Percentiles rank a stretch among this genome's conserved stretches.
phyloP scores from a whole-genome alignment of 2,888 invertebrate species.

The Phasia obesa region DNA sequence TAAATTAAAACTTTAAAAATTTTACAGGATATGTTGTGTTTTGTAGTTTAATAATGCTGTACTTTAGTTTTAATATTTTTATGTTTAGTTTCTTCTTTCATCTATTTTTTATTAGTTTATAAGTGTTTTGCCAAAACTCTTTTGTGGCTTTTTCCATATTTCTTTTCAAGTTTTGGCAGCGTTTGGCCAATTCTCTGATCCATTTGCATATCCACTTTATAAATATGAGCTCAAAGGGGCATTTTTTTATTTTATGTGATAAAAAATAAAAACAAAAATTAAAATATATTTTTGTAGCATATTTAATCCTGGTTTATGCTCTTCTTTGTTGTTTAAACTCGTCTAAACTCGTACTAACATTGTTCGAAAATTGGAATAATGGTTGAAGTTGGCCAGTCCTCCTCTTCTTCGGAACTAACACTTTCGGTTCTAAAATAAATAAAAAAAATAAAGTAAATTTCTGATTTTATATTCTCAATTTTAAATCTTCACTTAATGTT shows the following conservation, averaged over 20 bases:
- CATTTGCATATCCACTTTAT: slow-evolving; percentile 7
- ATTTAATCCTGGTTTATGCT: slow-evolving; percentile 64
- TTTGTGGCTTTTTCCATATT: background rate
- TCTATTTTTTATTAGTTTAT: background rate
- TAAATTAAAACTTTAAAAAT: slow-evolving; percentile 47
- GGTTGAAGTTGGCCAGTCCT: slow-evolving; percentile 86
- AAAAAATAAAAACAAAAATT: slow-evolving; percentile 55
- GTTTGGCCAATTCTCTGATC: slow-evolving; percentile 12
- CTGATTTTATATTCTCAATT: too few relatives aligned
- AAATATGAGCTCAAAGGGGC: slow-evolving; percentile 51
- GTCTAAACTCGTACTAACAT: slow-evolving; percentile 78
- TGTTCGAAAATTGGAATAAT: slow-evolving; percentile 85
- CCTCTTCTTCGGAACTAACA: slow-evolving; percentile 84
- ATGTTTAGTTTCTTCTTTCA: slow-evolving; percentile 16
- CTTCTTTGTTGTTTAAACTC: slow-evolving; percentile 48
- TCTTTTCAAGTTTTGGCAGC: slow-evolving; percentile 14
- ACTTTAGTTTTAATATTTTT: slow-evolving; percentile 19
- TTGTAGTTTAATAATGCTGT: slow-evolving; percentile 70
- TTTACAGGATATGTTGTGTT: slow-evolving; percentile 73
- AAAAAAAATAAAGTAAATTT: slow-evolving; percentile 24
- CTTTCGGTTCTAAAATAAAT: slow-evolving; percentile 84
- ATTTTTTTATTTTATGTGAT: slow-evolving; percentile 56
- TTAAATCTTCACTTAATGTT: too few relatives aligned
- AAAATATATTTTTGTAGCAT: slow-evolving; percentile 56
- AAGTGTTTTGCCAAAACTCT: background rate